These are phyloP conservation scores for Euzophera pinguis DNA, from an alignment of 2,888 invertebrate species.

Conservation along the genomic window DNA sequence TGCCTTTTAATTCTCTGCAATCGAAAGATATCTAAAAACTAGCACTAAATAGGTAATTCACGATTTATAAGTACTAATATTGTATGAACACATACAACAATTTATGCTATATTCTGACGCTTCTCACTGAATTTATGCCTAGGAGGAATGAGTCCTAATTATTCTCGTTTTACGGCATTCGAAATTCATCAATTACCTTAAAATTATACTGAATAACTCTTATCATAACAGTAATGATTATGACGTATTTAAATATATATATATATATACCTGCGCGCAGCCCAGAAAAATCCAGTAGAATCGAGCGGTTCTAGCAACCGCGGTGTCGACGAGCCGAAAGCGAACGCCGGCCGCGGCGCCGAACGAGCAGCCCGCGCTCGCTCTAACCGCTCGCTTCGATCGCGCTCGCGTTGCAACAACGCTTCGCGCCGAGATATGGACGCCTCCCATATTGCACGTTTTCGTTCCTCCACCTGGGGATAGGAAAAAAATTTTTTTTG, in stretches of 20 bases:
- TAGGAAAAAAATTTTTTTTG: not conserved
- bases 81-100: no score
- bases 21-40: no score
- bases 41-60: no score
- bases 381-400: conserved; percentile 90
- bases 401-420: conserved; percentile 91
- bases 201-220: no score
- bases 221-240: no score
- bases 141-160: no score
- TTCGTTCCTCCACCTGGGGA: conserved; percentile 90
- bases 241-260: not conserved
- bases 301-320: conserved; percentile 91
- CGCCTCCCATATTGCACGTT: conserved; percentile 93
- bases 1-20: no score
- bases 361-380: conserved; percentile 88
- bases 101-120: no score
- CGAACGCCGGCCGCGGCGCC: conserved; percentile 83
- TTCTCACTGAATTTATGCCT: no score
- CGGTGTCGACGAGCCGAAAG: conserved; percentile 95
- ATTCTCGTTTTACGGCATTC: no score
- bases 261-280: conserved; percentile 83
- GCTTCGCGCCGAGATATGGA: conserved; percentile 93
- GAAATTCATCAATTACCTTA: no score
- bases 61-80: no score
- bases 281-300: conserved; percentile 90